phyloP scores from a whole-genome alignment of 2,113 vertebrate species.

The Corvus hawaiiensis region DNA sequence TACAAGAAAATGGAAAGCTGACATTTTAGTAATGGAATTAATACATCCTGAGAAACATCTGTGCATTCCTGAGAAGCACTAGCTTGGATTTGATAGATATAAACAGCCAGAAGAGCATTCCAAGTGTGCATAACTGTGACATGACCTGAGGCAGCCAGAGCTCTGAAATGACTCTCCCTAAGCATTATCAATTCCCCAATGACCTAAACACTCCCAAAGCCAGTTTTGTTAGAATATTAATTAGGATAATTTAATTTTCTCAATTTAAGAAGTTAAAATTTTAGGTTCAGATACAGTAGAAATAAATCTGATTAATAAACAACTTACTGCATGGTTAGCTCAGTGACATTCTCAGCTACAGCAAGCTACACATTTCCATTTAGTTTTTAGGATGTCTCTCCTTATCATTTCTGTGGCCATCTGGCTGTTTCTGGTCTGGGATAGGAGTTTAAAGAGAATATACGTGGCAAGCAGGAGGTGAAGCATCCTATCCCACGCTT shows the following conservation, averaged over 20 bases:
- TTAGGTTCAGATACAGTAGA: background rate
- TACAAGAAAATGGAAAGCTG: background rate
- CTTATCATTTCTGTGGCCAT: background rate
- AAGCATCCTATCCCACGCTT: background rate
- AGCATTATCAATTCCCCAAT: background rate
- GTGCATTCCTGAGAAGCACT: constrained; percentile 8
- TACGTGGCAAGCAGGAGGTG: background rate
- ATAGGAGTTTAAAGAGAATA: background rate
- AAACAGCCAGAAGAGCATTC: background rate
- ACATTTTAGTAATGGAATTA: background rate
- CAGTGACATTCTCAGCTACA: background rate
- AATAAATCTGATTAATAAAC: background rate
- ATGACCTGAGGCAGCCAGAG: background rate
- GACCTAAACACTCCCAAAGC: background rate
- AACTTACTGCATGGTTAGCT: background rate
- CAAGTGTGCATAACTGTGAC: background rate
- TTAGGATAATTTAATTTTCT: background rate
- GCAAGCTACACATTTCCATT: background rate
- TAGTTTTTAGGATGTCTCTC: background rate
- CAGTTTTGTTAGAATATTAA: background rate
- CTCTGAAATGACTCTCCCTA: background rate
- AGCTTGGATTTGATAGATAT: background rate
- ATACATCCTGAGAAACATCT: constrained; percentile 5
- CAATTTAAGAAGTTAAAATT: background rate
- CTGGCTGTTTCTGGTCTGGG: background rate